Base-by-base conservation (phyloP, 2,888 invertebrate species). In the Andrena trimmerana region DNA sequence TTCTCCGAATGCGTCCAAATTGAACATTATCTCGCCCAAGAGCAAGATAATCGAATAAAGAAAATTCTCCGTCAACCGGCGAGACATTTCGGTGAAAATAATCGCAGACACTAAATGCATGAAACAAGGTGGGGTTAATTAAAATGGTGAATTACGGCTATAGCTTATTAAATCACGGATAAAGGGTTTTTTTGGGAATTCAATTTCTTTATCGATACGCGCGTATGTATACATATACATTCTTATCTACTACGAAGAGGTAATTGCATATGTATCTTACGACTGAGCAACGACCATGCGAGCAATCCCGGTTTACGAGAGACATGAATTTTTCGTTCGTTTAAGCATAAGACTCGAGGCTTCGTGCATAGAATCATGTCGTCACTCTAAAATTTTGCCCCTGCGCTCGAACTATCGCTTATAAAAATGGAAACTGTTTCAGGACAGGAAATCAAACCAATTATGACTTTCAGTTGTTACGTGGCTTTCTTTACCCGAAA, bases 1-100 rank as follows among this genome's bases (percentile, higher is more conserved):
- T 73, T 88, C 90, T 48, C 91, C 92, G 16, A 91, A 71, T 8
- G 80, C 72, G 20, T 92, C 92, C 29, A 92, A 59, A 24, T 83
- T 87, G 57, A 91, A 92, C 68, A 90, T 88, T 7, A 91, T 89
- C 31, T 86, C 86, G 0, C 90, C 89, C 50, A 91, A 60, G 27
- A 89, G 57, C 42, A 89, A 83, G 29, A 89, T 78, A 1, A 81
- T 69, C 24, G 84, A 42, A 13, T 87, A 63, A 29, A 89, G 83
- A 10, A 78, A 31, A 60, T 89, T 89, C 33, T 81, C 83, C 4
- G 88, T 86, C 31, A 91, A n/a, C 0, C 74, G 84, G 20, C 74
- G 79, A 24, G 83, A 89, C 48, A 90, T 75, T 68, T 81, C 79
- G 10, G 84, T 81, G 54, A 90, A 91, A n/a, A 86, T 69, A 59